Base-by-base conservation (phyloP, 2,113 vertebrate genomes). In the Sinocyclocheilus anshuiensis region DNA sequence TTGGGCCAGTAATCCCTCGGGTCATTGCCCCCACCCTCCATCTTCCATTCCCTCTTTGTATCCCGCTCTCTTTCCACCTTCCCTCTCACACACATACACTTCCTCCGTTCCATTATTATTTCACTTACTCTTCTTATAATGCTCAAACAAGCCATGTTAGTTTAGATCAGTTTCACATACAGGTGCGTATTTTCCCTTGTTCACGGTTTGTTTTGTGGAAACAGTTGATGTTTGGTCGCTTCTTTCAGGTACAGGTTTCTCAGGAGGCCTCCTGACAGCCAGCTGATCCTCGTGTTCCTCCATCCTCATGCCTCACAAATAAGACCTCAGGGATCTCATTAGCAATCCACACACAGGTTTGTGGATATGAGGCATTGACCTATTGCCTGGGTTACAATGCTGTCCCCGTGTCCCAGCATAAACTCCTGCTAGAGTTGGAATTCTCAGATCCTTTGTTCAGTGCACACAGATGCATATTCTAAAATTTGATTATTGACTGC, bases 261-360 rank as follows among this genome's bases (percentile, higher is more conserved):
- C 84, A 65, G 42, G 74, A 76, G 88, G 79, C 72, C 71, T 79
- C 67, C 74, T 76, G 48, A 76, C 78, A 87, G 80, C 86, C 80
- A 89, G 79, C 67, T 89, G 86, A 80, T 87, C 88, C 88, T 69
- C 24, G 39, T 79, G 75, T 84, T 86, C 57, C 76, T 83, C 86
- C 65, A 59, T 77, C 50, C 67, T 86, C 48, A 42, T 53, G 36
- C 78, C 80, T 76, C 80, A 76, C 59, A 84, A 80, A 76, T 71
- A 15, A 84, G 55, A 81, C 88, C 82, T 71, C 84, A 9, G 88
- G 84, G 88, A 89, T 77, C 86, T 87, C 80, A 87, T 89, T 89
- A 89, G 22, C 77, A 83, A 77, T 33, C 80, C n/a, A 55, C 80
- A 55, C 80, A 57, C 55, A 76, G 72, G 80, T 48, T 22, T 65